These are phyloP conservation scores for Heliconius aoede DNA, from an alignment of 2,888 invertebrate species.

Conservation along the genomic window DNA sequence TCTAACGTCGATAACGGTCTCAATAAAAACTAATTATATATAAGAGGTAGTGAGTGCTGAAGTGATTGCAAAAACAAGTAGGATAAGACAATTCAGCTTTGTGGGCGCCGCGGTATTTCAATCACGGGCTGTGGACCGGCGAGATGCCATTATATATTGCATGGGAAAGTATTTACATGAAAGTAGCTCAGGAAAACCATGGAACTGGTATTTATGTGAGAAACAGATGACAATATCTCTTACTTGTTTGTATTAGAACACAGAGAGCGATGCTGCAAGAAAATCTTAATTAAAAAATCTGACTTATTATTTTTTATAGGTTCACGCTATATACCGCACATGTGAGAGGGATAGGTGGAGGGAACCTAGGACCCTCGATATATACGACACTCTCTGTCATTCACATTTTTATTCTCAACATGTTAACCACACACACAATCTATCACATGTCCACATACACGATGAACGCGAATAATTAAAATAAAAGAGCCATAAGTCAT, in stretches of 20 bases:
- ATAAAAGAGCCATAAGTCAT: conserved; percentile 57
- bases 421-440: not conserved
- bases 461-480: conserved; percentile 49
- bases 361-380: no score
- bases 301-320: not conserved
- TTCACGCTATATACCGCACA: no score
- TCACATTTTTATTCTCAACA: not conserved
- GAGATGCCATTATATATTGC: conserved; percentile 24
- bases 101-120: conserved; percentile 35
- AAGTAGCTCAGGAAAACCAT: conserved; percentile 17
- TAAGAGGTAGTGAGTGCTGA: conserved; percentile 20
- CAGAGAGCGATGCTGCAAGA: no score
- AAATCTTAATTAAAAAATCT: no score
- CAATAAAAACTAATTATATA: conserved; percentile 31
- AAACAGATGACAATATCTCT: no score
- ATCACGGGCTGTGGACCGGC: conserved; percentile 12
- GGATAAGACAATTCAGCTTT: conserved; percentile 35
- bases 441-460: not conserved
- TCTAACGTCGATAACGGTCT: conserved; percentile 30
- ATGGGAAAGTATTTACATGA: conserved; percentile 25
- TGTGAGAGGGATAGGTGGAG: no score
- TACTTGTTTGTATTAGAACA: no score
- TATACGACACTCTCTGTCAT: not conserved
- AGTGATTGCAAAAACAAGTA: conserved; percentile 32
- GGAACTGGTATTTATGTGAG: not conserved